Evolutionary conservation across 2,888 invertebrate genomes (phyloP).

Genomic region (Portevinia maculata): DNA sequence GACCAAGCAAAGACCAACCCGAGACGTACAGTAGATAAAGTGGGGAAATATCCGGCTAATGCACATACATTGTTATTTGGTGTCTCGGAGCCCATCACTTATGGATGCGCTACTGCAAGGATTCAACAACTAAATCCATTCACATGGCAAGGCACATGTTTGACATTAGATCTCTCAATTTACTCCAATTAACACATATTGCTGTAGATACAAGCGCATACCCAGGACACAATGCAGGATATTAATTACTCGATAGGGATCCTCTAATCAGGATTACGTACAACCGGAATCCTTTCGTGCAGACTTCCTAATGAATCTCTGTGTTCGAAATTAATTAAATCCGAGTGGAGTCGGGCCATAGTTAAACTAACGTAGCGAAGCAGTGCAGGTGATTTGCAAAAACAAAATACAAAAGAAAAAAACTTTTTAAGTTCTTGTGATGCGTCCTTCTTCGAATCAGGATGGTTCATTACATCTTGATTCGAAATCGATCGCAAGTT

Average conservation of each 20-base stretch:
- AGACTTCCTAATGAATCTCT: conserved; percentile 21
- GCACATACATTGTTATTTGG: neutral
- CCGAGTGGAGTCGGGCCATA: conserved; percentile 13
- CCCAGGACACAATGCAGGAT: conserved; percentile 38
- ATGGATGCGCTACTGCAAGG: conserved; percentile 30
- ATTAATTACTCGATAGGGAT: conserved; percentile 42
- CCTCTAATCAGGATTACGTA: conserved; percentile 36
- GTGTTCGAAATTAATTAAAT: conserved; percentile 45
- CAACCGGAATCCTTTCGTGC: conserved; percentile 12
- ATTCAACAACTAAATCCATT: conserved; percentile 46
- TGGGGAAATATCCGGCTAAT: conserved; percentile 13
- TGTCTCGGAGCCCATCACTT: conserved; percentile 5
- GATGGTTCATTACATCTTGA: neutral
- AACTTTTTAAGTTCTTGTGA: conserved; percentile 1
- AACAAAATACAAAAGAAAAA: neutral
- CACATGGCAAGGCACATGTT: conserved; percentile 3
- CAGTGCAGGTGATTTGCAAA: neutral
- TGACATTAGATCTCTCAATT: conserved; percentile 13
- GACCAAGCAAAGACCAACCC: no score
- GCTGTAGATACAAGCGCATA: neutral
- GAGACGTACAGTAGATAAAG: conserved; percentile 14
- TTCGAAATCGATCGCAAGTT: conserved; percentile 5
- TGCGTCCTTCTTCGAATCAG: neutral
- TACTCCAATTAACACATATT: conserved; percentile 11
- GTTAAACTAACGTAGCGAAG: no score